Evolutionary conservation across 2,797 vertebrate genomes (phyloP), one percentile per base, ranked within the genome.

Genomic region (Acanthopagrus latus): DNA sequence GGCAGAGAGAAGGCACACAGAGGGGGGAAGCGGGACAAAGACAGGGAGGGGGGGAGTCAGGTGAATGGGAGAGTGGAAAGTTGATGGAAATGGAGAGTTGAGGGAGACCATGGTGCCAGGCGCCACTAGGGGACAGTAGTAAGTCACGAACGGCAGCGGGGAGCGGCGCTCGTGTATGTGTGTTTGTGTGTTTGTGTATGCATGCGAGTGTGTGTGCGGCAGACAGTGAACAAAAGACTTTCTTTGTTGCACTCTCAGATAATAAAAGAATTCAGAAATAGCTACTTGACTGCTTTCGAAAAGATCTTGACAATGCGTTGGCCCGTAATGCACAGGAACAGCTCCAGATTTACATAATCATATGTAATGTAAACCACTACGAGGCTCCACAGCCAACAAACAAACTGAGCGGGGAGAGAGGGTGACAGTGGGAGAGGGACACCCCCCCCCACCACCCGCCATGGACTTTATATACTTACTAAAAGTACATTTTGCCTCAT

Each of bases 71-170:
- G 84, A 80, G 88, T 82, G 80, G 82, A 83, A 88, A 90, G 87
- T 87, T 89, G 82, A 91, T 83, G 82, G 80, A 90, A 91, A 89
- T 69, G 60, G 70, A 81, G 83, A 85, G 81, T 76, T 67, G 7
- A 23, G 50, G 27, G 67, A 82, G 78, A 80, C 71, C 50, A 16
- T 83, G 72, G 74, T 86, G 58, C 25, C 0, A 44, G 76, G 76
- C 71, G 66, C 96, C 97, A 98, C 97, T 98, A 99, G 98, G 96
- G 97, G 98, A 96, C 98, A 99, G 97, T 98, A 99, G 96, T 97
- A 98, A 99, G 97, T 98, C 97, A 97, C 92, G 95, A 92, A 97
- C 95, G 84, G 95, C 68, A 86, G 77, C 55, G 71, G 82, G 67
- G 25, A 81, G 69, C n/a, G 9, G 76, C 55, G 72, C 66, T 27